Evolutionary conservation across 2,797 vertebrate species (phyloP), one percentile per base, ranked within the genome.

Genomic region (Fundulus diaphanus): DNA sequence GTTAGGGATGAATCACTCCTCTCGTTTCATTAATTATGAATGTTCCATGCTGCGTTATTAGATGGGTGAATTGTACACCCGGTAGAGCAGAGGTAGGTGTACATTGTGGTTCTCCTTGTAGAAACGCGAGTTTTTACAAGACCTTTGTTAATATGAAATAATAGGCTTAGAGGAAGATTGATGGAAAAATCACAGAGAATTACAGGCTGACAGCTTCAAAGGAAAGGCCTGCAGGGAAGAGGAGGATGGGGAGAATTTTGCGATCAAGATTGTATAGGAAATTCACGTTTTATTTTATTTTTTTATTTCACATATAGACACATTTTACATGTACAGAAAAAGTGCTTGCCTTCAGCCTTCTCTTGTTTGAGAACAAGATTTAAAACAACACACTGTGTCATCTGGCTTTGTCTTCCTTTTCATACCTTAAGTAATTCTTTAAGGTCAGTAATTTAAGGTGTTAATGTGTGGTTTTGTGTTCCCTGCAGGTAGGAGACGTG

Each of bases 161-260:
- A 66, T 67, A 57, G 66, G 46, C 74, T 33, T 49, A 44, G 68
- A 70, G 61, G 61, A 57, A 70, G 31, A 71, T 51, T 16, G 24
- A 78, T 29, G 22, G 2, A 31, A 56, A 76, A 77, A 72, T 7
- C 44, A 57, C 20, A 9, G 13, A 18, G 52, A n/a, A 61, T 74
- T 29, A 70, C 20, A 1, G 1, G n/a, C 52, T 48, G 37, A 70
- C 7, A 18, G 35, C 37, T 73, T 61, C 44, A 66, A 72, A 74
- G 31, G 54, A 66, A 48, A 69, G 35, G 59, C 68, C 77, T 31
- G 49, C 48, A 57, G 27, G 18, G 73, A n/a, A 54, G 27, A 27
- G 24, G 35, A 70, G 51, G 37, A 3, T 52, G 13, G 8, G 11
- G 33, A 35, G 20, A 61, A 37, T 35, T 37, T 0, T 35, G 35